These are phyloP conservation scores for Ecliptopera silaceata DNA, from an alignment of 2,888 invertebrate species.

Conservation along the genomic window DNA sequence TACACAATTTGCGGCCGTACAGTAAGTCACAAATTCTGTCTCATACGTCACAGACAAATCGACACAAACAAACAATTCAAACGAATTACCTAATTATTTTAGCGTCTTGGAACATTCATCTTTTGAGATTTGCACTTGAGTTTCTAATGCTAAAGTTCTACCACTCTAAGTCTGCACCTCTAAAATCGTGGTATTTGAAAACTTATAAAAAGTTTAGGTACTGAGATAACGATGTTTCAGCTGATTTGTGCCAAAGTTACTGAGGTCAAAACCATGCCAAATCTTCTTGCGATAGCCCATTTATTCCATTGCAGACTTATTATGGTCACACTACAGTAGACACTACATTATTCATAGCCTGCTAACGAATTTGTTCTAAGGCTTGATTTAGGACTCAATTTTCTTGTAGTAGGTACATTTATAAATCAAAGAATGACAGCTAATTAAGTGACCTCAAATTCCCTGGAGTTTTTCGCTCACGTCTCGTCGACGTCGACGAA, in stretches of 20 bases:
- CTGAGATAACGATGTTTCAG: too few relatives aligned
- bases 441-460: conserved; percentile 13
- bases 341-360: conserved; percentile 12
- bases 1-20: too few relatives aligned
- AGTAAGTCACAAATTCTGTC: too few relatives aligned
- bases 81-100: conserved; percentile 10
- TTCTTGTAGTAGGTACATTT: conserved; percentile 2
- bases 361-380: conserved; percentile 12
- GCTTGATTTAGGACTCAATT: conserved; percentile 17
- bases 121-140: conserved; percentile 12
- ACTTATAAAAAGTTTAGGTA: too few relatives aligned
- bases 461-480: conserved; percentile 11
- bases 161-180: too few relatives aligned
- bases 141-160: background rate
- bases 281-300: too few relatives aligned
- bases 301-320: too few relatives aligned
- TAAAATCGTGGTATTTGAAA: too few relatives aligned
- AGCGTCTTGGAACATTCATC: conserved; percentile 7
- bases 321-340: background rate
- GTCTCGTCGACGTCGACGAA: conserved; percentile 5
- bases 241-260: too few relatives aligned
- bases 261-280: too few relatives aligned
- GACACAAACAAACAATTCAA: conserved; percentile 11
- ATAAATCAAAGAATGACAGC: conserved; percentile 23
- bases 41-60: conserved; percentile 5